These are phyloP conservation scores for Harpegnathos saltator DNA, from an alignment of 1,140 invertebrate species.

Conservation along the genomic window DNA sequence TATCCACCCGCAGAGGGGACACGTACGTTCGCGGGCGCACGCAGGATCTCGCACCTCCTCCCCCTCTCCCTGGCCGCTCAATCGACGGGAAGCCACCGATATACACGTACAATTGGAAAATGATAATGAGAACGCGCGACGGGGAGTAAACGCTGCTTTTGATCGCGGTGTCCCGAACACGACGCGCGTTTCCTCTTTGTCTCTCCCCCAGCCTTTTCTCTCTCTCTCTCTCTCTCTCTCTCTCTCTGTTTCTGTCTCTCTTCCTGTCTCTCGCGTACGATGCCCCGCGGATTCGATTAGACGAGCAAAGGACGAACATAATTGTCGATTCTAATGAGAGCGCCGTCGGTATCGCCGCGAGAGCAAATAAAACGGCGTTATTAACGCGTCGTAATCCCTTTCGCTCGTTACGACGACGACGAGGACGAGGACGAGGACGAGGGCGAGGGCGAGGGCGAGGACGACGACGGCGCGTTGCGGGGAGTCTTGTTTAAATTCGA, in stretches of 20 bases:
- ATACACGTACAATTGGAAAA: constrained; percentile 37
- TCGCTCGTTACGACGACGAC: constrained; percentile 23
- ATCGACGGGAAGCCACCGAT: constrained; percentile 25
- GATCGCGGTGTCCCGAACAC: background rate
- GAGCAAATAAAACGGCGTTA: constrained; percentile 54
- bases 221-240: too few relatives aligned
- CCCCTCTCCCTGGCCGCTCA: too few relatives aligned
- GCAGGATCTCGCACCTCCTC: too few relatives aligned
- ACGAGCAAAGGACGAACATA: constrained; percentile 31
- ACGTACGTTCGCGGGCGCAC: too few relatives aligned
- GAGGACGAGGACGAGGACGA: too few relatives aligned
- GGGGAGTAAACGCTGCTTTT: constrained; percentile 20
- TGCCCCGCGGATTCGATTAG: constrained; percentile 32
- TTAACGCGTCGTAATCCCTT: constrained; percentile 41
- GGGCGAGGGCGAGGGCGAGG: too few relatives aligned
- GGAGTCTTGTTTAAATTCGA: constrained; percentile 59
- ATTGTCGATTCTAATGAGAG: constrained; percentile 52
- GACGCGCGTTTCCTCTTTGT: too few relatives aligned
- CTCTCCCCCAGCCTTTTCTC: too few relatives aligned
- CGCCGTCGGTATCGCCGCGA: constrained; percentile 30
- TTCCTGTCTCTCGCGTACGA: background rate
- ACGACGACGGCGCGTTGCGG: constrained; percentile 10
- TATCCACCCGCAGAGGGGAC: constrained; percentile 10
- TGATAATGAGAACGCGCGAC: constrained; percentile 38
- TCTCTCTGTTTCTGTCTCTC: too few relatives aligned